phyloP scores from a whole-genome alignment of 2,888 invertebrate species.

The Orchestes rusci region DNA sequence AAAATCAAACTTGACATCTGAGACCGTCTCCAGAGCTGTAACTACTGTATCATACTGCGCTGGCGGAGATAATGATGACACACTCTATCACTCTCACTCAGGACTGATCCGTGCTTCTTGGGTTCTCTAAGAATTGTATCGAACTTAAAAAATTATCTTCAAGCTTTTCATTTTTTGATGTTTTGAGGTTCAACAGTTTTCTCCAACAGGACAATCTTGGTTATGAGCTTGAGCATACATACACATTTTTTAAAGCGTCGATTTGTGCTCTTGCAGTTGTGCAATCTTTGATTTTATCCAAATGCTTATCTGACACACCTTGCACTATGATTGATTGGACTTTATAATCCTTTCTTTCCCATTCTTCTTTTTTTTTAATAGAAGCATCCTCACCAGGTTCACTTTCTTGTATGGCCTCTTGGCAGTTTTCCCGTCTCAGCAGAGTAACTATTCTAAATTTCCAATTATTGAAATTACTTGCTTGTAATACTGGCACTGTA shows the following conservation, averaged over 20 bases:
- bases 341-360: not conserved
- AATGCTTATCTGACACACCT: too few relatives aligned
- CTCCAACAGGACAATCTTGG: not conserved
- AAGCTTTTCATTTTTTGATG: too few relatives aligned
- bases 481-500: not conserved
- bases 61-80: too few relatives aligned
- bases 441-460: not conserved
- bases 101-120: too few relatives aligned
- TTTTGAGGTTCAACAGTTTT: not conserved
- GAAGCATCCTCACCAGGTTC: not conserved
- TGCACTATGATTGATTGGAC: not conserved
- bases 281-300: too few relatives aligned
- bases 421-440: not conserved
- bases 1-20: too few relatives aligned
- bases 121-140: too few relatives aligned
- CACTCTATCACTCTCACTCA: too few relatives aligned
- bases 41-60: slow-evolving; percentile 7
- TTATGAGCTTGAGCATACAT: not conserved
- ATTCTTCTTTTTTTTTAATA: not conserved
- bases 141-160: too few relatives aligned
- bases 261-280: too few relatives aligned
- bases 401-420: not conserved
- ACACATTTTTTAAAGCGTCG: not conserved
- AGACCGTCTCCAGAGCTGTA: too few relatives aligned
- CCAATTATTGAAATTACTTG: not conserved